Evolutionary conservation across 2,113 vertebrate genomes (phyloP), one percentile per base, ranked within the genome.

Genomic region (Smithornis capensis): DNA sequence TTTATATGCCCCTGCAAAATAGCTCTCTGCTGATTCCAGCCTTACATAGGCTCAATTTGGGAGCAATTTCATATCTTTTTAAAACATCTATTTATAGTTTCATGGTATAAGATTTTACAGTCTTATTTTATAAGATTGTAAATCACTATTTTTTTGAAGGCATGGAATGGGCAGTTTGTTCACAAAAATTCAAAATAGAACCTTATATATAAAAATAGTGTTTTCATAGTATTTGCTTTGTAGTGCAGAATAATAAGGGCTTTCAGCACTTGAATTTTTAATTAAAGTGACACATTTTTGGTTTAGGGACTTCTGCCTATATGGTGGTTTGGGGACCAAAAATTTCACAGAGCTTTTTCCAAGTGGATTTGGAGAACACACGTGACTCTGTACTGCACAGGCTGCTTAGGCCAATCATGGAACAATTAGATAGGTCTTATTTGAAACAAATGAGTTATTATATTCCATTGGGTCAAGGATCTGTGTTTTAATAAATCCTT

Each of bases 401-500:
- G 13, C 38, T 49, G 47, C 63, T 80, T 3, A 42, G 78, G 82
- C 55, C 87, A 81, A 18, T 7, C 55, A 74, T 75, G 64, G 75
- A 90, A 90, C 64, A 92, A 96, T 88, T 94, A 92, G 78, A 92
- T 87, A 68, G 76, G 83, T 84, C 76, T 92, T 75, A 92, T 81
- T 87, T 90, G 71, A 93, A 96, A 95, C 74, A 91, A 97, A 91
- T 90, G 91, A 90, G 71, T 94, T 95, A 38, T 85, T 92, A 88
- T 79, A 64, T 69, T 83, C 82, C 81, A 19, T 56, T 80, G 76
- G 88, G 90, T 94, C 92, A 96, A 89, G 85, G 93, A 94, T 80
- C 59, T 90, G 29, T 86, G 85, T 96, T 94, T 96, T 91, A 96
- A 93, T 93, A 97, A 90, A 96, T 90, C 85, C 73, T 73, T 96